These are phyloP conservation scores for Sebastes dallii DNA, from an alignment of 2,797 vertebrate genomes.

Conservation along the genomic window DNA sequence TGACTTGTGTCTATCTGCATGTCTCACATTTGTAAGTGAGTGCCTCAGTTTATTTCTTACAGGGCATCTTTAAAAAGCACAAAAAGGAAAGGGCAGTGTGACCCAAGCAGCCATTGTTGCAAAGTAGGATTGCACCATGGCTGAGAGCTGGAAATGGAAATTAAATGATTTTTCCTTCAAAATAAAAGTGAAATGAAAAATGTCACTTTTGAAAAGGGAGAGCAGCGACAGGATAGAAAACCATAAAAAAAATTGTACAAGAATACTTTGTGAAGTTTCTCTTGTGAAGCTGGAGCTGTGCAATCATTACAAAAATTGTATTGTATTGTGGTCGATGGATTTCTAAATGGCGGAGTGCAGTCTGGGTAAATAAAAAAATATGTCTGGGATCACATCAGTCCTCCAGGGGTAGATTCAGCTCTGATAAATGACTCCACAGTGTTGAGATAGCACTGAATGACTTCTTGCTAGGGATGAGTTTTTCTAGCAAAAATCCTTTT, in stretches of 20 bases:
- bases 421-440: conserved; percentile 36
- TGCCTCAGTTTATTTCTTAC: neutral
- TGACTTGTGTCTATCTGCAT: neutral
- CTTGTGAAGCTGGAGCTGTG: neutral
- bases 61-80: conserved; percentile 11
- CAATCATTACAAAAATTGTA: conserved; percentile 5
- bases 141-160: conserved; percentile 14
- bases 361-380: conserved; percentile 11
- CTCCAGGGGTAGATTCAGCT: conserved; percentile 15
- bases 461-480: neutral
- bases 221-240: neutral
- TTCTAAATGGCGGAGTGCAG: conserved; percentile 17
- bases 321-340: conserved; percentile 7
- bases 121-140: neutral
- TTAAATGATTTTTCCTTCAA: conserved; percentile 8
- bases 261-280: neutral
- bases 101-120: conserved; percentile 3
- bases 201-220: neutral
- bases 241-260: neutral
- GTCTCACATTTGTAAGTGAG: neutral
- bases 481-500: neutral
- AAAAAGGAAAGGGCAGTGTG: conserved; percentile 4
- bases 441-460: conserved; percentile 3
- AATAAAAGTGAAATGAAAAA: conserved; percentile 5
- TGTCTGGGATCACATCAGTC: conserved; percentile 24